Base-by-base conservation (phyloP, 2,888 invertebrate species). In the Caenorhabditis sp. region DNA sequence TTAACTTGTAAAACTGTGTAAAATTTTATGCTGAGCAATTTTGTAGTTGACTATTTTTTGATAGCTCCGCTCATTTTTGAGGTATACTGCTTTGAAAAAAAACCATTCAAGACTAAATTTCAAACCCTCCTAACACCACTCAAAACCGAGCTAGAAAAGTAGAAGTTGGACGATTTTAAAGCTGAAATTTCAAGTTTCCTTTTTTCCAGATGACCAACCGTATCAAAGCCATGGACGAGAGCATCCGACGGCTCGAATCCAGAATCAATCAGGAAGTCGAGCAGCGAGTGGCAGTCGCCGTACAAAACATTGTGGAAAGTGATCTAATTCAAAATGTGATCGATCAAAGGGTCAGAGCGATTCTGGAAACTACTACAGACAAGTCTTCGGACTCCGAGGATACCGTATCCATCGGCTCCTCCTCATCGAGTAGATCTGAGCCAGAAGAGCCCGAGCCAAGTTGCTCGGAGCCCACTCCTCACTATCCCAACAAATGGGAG, bases 401-500 rank as follows among this genome's bases (percentile, higher is more conserved):
- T 10, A 26, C 31, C 3, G 31, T 24, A 5, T 56, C 61, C n/a
- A n/a, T n/a, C n/a, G n/a, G n/a, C 24, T 49, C 59, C 14, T 24
- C 66, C 0, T 58, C 75, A 14, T 14, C 56, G 16, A 31, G 44
- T 7, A 12, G 19, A 1, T 47, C 47, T 35, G 61, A 61, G 12
- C 22, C 51, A 28, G 61, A 51, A 26, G 8, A 26, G 35, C 31
- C 58, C 35, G 19, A n/a, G n/a, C n/a, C n/a, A n/a, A n/a, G n/a
- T 24, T 10, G 22, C 54, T 0, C n/a, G 49, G 49, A n/a, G 61
- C 35, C 24, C 10, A 35, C 19, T 16, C 10, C 59, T n/a, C 51
- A 69, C 22, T 77, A 70, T 19, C 77, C 77, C 49, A 77, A 70
- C 35, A 77, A 77, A 44, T 77, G 77, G 77, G 77, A 77, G 19